Evolutionary conservation across 2,113 vertebrate genomes (phyloP).

Genomic region (Crotalus viridis): DNA sequence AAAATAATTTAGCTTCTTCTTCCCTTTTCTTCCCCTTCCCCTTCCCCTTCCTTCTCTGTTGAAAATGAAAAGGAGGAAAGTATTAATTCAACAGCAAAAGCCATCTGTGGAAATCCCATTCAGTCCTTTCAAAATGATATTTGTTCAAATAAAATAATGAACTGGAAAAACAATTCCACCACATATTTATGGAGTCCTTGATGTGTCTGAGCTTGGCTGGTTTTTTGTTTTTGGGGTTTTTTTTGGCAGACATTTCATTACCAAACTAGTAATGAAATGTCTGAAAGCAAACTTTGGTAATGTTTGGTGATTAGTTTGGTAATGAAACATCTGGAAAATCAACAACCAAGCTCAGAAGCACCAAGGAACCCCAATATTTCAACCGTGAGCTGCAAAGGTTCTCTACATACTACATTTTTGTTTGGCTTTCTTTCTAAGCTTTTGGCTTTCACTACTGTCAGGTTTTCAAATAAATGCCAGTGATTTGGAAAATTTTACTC

Average conservation of each 20-base stretch:
- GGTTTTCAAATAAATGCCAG: neutral
- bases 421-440: neutral
- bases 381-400: too few species aligned
- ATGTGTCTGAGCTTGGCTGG: too few species aligned
- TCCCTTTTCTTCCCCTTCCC: neutral
- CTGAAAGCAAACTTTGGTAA: too few species aligned
- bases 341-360: too few species aligned
- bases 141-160: neutral
- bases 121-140: neutral
- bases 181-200: too few species aligned
- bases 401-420: neutral
- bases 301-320: too few species aligned
- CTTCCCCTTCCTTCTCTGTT: neutral
- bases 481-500: neutral
- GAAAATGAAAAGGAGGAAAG: neutral
- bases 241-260: too few species aligned
- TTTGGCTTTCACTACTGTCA: neutral
- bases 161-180: neutral
- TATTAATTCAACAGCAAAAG: neutral
- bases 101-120: neutral
- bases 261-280: too few species aligned
- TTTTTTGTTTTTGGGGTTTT: fast-evolving
- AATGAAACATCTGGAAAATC: too few species aligned
- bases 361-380: too few species aligned
- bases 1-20: neutral